phyloP scores from a whole-genome alignment of 2,797 vertebrate genomes.

The Ispidina lecontei region DNA sequence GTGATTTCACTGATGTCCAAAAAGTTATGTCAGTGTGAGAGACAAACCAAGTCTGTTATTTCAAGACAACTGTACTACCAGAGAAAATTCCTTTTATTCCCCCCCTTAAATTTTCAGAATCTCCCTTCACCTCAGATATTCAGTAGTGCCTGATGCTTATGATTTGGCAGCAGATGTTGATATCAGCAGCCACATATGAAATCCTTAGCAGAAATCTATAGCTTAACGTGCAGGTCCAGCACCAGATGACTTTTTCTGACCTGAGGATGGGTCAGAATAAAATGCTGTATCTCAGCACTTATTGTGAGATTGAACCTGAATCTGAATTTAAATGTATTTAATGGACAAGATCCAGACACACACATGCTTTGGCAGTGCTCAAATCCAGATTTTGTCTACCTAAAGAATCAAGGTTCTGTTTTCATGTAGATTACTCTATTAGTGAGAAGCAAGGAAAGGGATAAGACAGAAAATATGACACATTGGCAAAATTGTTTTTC shows the following conservation, averaged over 20 bases:
- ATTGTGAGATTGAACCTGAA: neutral
- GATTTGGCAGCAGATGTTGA: neutral
- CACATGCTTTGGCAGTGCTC: constrained; percentile 47
- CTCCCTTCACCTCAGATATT: neutral
- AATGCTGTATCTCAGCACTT: constrained; percentile 25
- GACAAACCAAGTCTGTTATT: constrained; percentile 55
- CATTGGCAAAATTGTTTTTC: constrained; percentile 62
- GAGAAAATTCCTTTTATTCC: constrained; percentile 26
- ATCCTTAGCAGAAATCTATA: neutral
- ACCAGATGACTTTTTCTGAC: neutral
- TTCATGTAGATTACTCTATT: constrained; percentile 14
- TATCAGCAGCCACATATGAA: neutral
- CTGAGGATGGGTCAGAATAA: constrained; percentile 1
- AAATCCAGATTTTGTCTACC: constrained; percentile 32
- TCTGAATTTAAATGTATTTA: constrained; percentile 39
- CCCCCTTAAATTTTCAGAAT: neutral
- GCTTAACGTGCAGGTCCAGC: neutral
- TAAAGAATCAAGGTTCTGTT: constrained; percentile 62
- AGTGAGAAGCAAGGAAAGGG: constrained; percentile 16
- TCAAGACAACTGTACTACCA: constrained; percentile 18
- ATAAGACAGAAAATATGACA: constrained; percentile 62
- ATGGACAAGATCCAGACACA: constrained; percentile 42
- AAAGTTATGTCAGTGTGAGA: constrained; percentile 47
- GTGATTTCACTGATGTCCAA: constrained; percentile 53
- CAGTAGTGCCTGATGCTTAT: neutral